Base-by-base conservation (phyloP, 2,888 invertebrate genomes). In the Tipula vernalis region DNA sequence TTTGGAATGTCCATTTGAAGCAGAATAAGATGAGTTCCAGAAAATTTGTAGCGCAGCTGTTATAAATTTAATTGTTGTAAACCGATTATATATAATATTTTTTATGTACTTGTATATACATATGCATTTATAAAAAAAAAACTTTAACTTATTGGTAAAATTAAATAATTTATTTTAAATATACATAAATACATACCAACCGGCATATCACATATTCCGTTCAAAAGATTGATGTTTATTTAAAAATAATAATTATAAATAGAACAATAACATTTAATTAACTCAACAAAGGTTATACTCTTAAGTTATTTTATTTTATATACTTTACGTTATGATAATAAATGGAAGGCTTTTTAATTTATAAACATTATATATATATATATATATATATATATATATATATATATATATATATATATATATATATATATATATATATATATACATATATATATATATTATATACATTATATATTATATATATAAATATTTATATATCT, bases 351-450 rank as follows among this genome's bases (percentile, higher is more conserved):
- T 71, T 71, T 71, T 71, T 71, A 71, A 71, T 28, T 71, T 13
- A 10, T 12, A 39, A 39, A 39, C 6, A 39, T 39, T 28, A 71
- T 71, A 8, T 71, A 71, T 71, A 71, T 71, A 71, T 71, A 71
- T 71, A 71, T 71, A 71, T 71, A 71, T 71, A 71, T 71, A 71
- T 71, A 71, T 71, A 71, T 71, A 71, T 71, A 71, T 71, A 71
- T 71, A 71, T 28, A 71, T 71, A 71, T 71, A 71, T 71, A 71
- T 71, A 71, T 28, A 71, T 71, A 71, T 71, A 71, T 71, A 71
- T 28, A 71, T 71, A 28, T 71, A 71, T 71, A 71, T 28, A 71
- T 71, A 71, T 28, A 28, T 71, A 71, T 71, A 71, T 71, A 71
- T 28, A 71, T 28, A 71, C 28, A 28, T 71, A 71, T 57, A 57